Evolutionary conservation across 2,797 vertebrate genomes (phyloP), one percentile per base, ranked within the genome.

Genomic region (Gouania willdenowi): DNA sequence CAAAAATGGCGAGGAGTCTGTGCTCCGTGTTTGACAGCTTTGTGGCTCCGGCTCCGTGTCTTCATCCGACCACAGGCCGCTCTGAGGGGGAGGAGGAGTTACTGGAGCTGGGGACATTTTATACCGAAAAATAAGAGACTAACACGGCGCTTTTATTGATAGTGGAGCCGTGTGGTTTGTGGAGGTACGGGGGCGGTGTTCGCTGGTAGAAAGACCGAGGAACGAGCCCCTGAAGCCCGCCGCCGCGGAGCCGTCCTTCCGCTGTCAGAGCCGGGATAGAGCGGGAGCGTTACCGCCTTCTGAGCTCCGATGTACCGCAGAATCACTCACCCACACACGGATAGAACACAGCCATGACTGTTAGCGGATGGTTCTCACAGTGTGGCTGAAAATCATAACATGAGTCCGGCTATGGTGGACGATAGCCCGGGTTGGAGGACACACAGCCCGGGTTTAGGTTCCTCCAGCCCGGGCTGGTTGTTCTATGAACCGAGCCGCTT

Each of bases 31-130:
- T 82, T 88, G 84, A 83, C 81, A 85, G 84, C 76, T 82, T 83
- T 84, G 85, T 87, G 79, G 76, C 75, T 74, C 79, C 60, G 0
- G 75, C 14, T 78, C 82, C 66, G 69, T 53, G 75, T 73, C 69
- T 77, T 55, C 75, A 79, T 82, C 81, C 77, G 76, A 79, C 77
- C 77, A 82, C 84, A 88, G 88, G 88, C 88, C 86, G 86, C 83
- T 86, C n/a, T 68, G 77, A 83, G 82, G 66, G 82, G 87, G 89
- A 91, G 89, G 89, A 87, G 89, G 89, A 88, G 89, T 88, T 88
- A 82, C 13, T 14, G 13, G 3, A 14, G 13, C 2, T 14, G 13
- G 13, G 2, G 13, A 14, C 13, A 14, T 14, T 14, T 14, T 14
- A 14, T 14, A 14, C 13, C 3, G 3, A 13, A n/a, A 24, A 1